Conservation (phyloP, 2,888 invertebrate species). For the Pheosia gnoma region DNA sequence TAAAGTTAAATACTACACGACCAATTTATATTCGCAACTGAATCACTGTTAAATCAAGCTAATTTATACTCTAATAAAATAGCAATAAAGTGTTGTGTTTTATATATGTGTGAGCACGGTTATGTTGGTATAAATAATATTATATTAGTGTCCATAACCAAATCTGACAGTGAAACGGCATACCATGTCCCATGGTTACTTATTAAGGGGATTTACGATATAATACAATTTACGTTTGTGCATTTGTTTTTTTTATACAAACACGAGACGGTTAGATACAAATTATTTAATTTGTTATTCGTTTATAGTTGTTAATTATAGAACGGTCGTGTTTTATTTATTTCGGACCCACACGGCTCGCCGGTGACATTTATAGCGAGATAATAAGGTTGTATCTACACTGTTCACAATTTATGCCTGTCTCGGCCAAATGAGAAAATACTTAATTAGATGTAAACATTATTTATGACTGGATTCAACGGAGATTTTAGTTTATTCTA, state of each 20-base stretch:
- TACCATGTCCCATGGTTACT: slow-evolving; percentile 66
- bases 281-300: slow-evolving; percentile 78
- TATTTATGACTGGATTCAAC: not conserved
- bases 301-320: slow-evolving; percentile 74
- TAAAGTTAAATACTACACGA: slow-evolving; percentile 69
- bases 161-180: slow-evolving; percentile 77
- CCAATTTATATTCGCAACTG: slow-evolving; percentile 46
- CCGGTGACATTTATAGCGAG: slow-evolving; percentile 59
- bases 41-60: slow-evolving; percentile 14
- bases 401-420: slow-evolving; percentile 34
- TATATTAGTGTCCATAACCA: slow-evolving; percentile 71
- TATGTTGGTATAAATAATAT: slow-evolving; percentile 54
- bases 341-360: slow-evolving; percentile 50
- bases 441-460: slow-evolving; percentile 19
- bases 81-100: slow-evolving; percentile 23
- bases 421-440: slow-evolving; percentile 16
- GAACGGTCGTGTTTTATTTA: slow-evolving; percentile 61
- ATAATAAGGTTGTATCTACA: slow-evolving; percentile 56
- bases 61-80: slow-evolving; percentile 40
- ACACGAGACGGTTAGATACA: slow-evolving; percentile 68
- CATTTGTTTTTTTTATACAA: slow-evolving; percentile 68
- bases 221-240: slow-evolving; percentile 71
- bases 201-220: slow-evolving; percentile 76
- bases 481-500: too few species aligned
- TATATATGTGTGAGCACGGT: slow-evolving; percentile 12